Conservation (phyloP, 2,797 vertebrate species). For the Enteromius mattozi region DNA sequence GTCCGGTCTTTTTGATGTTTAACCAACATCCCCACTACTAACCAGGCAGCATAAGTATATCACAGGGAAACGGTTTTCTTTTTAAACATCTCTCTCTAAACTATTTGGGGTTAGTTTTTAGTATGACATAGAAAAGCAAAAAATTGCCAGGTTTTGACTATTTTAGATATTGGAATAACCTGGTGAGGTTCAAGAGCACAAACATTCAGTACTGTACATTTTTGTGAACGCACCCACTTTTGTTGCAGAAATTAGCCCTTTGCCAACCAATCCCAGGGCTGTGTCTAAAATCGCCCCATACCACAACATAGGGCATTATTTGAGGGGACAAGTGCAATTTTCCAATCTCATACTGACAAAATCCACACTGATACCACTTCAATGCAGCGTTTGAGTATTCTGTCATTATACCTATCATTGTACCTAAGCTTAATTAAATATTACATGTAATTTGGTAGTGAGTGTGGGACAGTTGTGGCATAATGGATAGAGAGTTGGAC, state of each 20-base stretch:
- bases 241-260: not conserved
- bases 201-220: not conserved
- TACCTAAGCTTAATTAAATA: no score
- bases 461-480: no score
- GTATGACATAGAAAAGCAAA: not conserved
- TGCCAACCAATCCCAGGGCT: not conserved
- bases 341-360: not conserved
- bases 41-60: not conserved
- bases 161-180: not conserved
- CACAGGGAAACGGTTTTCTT: not conserved
- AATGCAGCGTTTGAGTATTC: not conserved
- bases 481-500: no score
- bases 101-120: not conserved
- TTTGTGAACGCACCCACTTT: not conserved
- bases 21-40: not conserved
- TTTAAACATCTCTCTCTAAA: not conserved
- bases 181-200: not conserved
- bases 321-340: not conserved
- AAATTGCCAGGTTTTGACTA: not conserved
- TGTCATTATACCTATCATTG: no score
- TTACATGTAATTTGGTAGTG: no score
- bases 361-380: not conserved
- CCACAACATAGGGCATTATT: no score
- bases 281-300: not conserved
- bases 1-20: not conserved